Percentiles rank a stretch among this genome's conserved stretches.
Conservation (phyloP, 2,113 vertebrate genomes). For the Anhinga anhinga region DNA sequence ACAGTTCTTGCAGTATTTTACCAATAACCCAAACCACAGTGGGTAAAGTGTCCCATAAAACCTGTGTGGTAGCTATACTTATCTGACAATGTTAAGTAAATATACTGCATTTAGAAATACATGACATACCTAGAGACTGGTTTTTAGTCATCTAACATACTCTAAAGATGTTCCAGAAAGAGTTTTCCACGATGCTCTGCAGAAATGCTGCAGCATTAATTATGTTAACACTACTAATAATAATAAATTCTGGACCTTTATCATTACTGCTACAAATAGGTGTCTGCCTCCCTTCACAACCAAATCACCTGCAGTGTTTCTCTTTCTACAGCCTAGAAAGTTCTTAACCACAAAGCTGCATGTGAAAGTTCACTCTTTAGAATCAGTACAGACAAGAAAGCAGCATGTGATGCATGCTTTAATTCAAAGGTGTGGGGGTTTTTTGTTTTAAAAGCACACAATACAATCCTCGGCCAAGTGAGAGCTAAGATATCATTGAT, state of each 20-base stretch:
- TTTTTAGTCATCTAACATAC: not conserved
- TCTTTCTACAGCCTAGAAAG: slow-evolving; percentile 7
- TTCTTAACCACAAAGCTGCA: not conserved
- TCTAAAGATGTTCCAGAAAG: not conserved
- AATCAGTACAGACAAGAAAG: not conserved
- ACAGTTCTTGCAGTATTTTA: not conserved
- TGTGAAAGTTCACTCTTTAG: not conserved
- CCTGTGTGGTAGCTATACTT: not conserved
- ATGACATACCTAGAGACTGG: not conserved
- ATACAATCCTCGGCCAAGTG: not conserved
- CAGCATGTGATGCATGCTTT: not conserved
- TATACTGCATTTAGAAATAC: not conserved
- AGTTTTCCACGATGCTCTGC: not conserved
- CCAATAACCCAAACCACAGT: not conserved
- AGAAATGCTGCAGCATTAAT: not conserved
- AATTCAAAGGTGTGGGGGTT: accelerated
- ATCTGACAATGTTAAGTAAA: not conserved
- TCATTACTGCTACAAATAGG: not conserved
- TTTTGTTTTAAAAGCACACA: not conserved
- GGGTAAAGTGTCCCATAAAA: not conserved
- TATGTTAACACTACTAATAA: not conserved
- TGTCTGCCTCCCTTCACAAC: not conserved
- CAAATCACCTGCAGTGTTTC: not conserved
- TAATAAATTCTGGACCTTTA: not conserved
- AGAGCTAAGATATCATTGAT: accelerated